A percentile compares a stretch with the other conserved stretches of the same genome.
Evolutionary conservation across 1,140 invertebrate genomes (phyloP).

Genomic region (Drosophila seguyi): DNA sequence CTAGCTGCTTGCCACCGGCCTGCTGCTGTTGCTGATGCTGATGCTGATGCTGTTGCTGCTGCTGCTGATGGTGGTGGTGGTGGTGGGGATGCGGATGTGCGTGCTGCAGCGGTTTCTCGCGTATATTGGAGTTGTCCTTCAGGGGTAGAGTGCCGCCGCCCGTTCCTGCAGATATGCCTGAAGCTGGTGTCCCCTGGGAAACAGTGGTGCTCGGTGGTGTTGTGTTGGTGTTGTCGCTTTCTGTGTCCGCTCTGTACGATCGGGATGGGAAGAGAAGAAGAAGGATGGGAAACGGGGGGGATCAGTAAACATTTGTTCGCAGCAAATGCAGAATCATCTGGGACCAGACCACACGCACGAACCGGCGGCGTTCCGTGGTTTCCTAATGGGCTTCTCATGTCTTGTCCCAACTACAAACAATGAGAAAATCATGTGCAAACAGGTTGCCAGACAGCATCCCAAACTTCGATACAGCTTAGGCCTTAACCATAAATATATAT

Average conservation of each 20-base stretch:
- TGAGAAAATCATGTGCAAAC: slow-evolving; percentile 31
- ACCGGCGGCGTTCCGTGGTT: neutral
- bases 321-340: slow-evolving; percentile 8
- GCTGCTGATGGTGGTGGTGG: slow-evolving; percentile 35
- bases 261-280: neutral
- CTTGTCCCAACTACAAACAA: slow-evolving; percentile 23
- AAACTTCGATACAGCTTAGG: neutral
- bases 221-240: slow-evolving; percentile 60
- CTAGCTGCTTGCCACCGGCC: slow-evolving; percentile 56
- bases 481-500: neutral
- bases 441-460: slow-evolving; percentile 9
- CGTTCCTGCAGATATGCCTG: slow-evolving; percentile 31
- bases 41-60: slow-evolving; percentile 35
- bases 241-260: slow-evolving; percentile 71
- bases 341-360: slow-evolving; percentile 19
- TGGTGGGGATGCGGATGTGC: slow-evolving; percentile 38
- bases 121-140: slow-evolving; percentile 82
- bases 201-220: slow-evolving; percentile 32
- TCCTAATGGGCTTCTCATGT: slow-evolving; percentile 41
- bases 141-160: slow-evolving; percentile 52
- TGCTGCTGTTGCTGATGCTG: slow-evolving; percentile 51
- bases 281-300: neutral
- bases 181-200: slow-evolving; percentile 21
- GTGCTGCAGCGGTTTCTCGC: slow-evolving; percentile 51
- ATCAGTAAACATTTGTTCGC: slow-evolving; percentile 16